Evolutionary conservation across 2,113 vertebrate genomes (phyloP), one percentile per base, ranked within the genome.

Genomic region (Stegastes partitus): DNA sequence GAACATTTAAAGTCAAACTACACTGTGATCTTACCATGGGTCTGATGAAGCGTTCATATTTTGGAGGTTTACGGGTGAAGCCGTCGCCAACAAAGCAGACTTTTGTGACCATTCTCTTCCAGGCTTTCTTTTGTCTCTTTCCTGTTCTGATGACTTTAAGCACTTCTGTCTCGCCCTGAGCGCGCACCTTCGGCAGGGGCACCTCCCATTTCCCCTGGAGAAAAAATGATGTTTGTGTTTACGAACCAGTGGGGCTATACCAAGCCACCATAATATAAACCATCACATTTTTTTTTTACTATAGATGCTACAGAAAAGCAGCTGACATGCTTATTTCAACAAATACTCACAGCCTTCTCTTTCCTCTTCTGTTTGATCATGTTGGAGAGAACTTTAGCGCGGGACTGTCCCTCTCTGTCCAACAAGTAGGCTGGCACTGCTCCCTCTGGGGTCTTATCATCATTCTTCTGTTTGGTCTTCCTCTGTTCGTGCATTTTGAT

Each of bases 351-450:
- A 49, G 98, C 98, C 89, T 99, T 99, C 86, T 99, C 98, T 93
- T 99, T 99, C 79, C 98, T 95, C 91, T 99, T 99, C 90, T 99
- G 98, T 90, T 99, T 99, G 92, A 99, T 99, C 97, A 99, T 99
- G 87, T 99, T 99, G 68, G 98, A 99, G 19, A 99, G 96, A 51
- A 98, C 97, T 86, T 99, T 99, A 73, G 98, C 98, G 1, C 96
- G 93, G 4, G 96, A 96, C 79, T 98, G 97, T 15, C 97, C 97
- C 70, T 99, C 98, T 95, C 97, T 95, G 95, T 99, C 98, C 84
- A 99, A 89, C 63, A 99, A 93, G 78, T 99, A 99, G 1, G 97
- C 97, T 66, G 98, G 97, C 2, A 99, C 95, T 12, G 98, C 98
- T 85, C 98, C 98, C 80, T 98, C 93, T 19, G 98, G 93, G 19